Evolutionary conservation across 1,140 invertebrate genomes (phyloP).

Genomic region (Chlorops oryzae): DNA sequence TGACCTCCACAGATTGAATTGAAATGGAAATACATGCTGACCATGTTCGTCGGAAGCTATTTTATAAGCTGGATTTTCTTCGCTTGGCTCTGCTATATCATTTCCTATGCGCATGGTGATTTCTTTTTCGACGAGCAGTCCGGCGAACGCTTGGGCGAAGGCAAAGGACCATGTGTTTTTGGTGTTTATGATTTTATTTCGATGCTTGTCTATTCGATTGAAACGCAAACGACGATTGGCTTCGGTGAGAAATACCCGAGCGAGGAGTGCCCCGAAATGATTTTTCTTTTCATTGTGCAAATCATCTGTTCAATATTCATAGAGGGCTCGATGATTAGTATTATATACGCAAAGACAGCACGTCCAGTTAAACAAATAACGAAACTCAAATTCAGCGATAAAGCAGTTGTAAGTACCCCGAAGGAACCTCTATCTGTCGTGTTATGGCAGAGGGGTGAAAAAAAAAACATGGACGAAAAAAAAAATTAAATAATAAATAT

Average conservation of each 20-base stretch:
- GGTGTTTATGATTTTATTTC: conserved; percentile 53
- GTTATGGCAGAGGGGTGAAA: neutral
- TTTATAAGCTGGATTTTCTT: conserved; percentile 54
- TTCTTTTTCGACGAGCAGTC: conserved; percentile 36
- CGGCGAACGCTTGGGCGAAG: conserved; percentile 35
- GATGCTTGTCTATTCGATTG: conserved; percentile 56
- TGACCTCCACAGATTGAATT: conserved; percentile 51
- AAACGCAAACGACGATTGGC: conserved; percentile 62
- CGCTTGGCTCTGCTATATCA: conserved; percentile 52
- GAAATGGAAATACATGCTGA: conserved; percentile 57
- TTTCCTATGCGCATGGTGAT: conserved; percentile 52
- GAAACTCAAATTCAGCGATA: conserved; percentile 55
- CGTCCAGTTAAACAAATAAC: conserved; percentile 51
- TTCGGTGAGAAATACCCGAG: conserved; percentile 70
- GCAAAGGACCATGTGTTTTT: conserved; percentile 46
- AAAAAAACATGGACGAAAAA: no score
- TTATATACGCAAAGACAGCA: conserved; percentile 57
- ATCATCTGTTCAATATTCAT: conserved; percentile 54
- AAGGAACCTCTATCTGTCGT: no score
- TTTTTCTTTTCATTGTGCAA: conserved; percentile 63
- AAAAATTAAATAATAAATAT: no score
- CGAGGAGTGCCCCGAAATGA: conserved; percentile 76
- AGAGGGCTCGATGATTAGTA: conserved; percentile 54
- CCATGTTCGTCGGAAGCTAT: conserved; percentile 51
- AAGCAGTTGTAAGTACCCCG: conserved; percentile 53